Percentiles rank a stretch among this genome's conserved stretches.
Evolutionary conservation across 2,888 invertebrate genomes (phyloP).

Genomic region (Pterostichus madidus): DNA sequence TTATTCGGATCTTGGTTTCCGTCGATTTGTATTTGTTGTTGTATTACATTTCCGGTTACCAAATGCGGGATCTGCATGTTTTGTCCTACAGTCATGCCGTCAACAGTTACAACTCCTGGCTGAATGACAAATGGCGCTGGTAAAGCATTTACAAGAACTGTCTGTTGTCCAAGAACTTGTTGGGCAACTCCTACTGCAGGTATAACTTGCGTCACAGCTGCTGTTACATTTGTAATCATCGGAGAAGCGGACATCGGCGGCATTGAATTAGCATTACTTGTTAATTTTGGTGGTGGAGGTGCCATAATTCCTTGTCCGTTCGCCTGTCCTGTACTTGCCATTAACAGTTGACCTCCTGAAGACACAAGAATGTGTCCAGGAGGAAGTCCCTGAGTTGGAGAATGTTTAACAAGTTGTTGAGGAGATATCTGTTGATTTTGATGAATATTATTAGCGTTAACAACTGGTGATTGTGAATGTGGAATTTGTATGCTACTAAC

Average conservation of each 20-base stretch:
- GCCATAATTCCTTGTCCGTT: slow-evolving; percentile 83
- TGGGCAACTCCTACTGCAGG: slow-evolving; percentile 83
- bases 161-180: slow-evolving; percentile 86
- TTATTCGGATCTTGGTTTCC: slow-evolving; percentile 79
- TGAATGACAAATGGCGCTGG: slow-evolving; percentile 89
- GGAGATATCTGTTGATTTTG: slow-evolving; percentile 75
- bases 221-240: slow-evolving; percentile 83
- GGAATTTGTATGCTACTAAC: slow-evolving; percentile 85
- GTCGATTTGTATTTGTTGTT: slow-evolving; percentile 80
- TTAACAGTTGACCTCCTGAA: slow-evolving; percentile 86
- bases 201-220: slow-evolving; percentile 83
- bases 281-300: slow-evolving; percentile 81
- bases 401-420: slow-evolving; percentile 77
- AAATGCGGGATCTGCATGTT: slow-evolving; percentile 86
- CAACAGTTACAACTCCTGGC: slow-evolving; percentile 87
- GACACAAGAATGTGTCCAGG: slow-evolving; percentile 88
- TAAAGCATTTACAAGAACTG: slow-evolving; percentile 89
- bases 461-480: slow-evolving; percentile 74
- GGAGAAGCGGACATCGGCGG: slow-evolving; percentile 82
- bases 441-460: slow-evolving; percentile 71
- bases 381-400: slow-evolving; percentile 77
- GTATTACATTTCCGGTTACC: slow-evolving; percentile 83
- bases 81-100: slow-evolving; percentile 85
- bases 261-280: slow-evolving; percentile 77
- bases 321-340: slow-evolving; percentile 78